Evolutionary conservation across 2,888 invertebrate genomes (phyloP), one percentile per base, ranked within the genome.

Genomic region (Pollenia amentaria): DNA sequence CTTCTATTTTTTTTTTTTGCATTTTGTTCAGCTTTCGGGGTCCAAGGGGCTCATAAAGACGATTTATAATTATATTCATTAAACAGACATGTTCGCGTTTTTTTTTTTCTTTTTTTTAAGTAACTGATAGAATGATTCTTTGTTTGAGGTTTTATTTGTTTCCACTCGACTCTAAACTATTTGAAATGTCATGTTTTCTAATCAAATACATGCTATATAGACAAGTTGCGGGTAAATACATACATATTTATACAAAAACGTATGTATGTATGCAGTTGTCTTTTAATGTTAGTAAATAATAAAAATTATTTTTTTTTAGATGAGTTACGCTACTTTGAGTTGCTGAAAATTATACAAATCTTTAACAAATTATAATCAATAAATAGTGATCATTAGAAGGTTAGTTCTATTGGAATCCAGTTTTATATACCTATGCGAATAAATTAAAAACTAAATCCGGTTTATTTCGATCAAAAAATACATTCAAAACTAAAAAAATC

Each of bases 51-150:
- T 10, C 6, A 18, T 11, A n/a, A 46, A 69, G 62, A 11, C 46
- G 60, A 1, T 70, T 64, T 64, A 76, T 86, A 80, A 83, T 86
- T 83, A 83, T 83, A 79, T 86, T 86, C 86, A 86, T 86, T 86
- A 79, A 80, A 78, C 69, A 86, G 72, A 67, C 83, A 83, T 80
- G 51, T 76, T 83, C 60, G 29, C 29, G 67, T 60, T 78, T 69
- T 69, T 57, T 76, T 46, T 7, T 11, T 53, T 53, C 11, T 65
- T 57, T 11, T 65, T 70, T 18, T 40, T 40, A 62, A 79, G 38
- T 64, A 79, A 79, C 62, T 78, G 78, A 82, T 86, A 86, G 79
- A 83, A 75, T 76, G 57, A 51, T 83, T 86, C 75, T 86, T 86
- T 86, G 79, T 83, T 83, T 69, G 42, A 80, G 55, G 57, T 86